Percentiles rank a stretch among this genome's conserved stretches.
These are phyloP conservation scores for Epirrhoe tristata DNA, from an alignment of 2,888 invertebrate genomes.

Conservation along the genomic window DNA sequence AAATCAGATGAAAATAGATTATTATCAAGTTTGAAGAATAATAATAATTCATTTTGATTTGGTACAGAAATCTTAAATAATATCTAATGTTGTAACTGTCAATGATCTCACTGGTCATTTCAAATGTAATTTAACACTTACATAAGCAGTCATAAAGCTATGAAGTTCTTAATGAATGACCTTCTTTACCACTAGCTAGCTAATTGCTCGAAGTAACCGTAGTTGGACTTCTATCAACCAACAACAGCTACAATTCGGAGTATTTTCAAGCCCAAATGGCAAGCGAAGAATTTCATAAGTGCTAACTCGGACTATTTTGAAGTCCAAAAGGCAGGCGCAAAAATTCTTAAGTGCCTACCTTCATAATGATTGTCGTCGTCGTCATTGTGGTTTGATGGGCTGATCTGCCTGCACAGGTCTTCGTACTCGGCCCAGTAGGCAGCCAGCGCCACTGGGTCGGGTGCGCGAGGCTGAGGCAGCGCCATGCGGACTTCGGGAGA, in stretches of 20 bases:
- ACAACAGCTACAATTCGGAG: neutral
- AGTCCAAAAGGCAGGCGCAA: neutral
- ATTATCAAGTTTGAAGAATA: neutral
- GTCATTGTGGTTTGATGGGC: conserved; percentile 82
- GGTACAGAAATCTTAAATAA: neutral
- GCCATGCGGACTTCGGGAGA: conserved; percentile 79
- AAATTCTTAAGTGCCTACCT: conserved; percentile 61
- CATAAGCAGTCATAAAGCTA: conserved; percentile 47
- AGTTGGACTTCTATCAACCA: neutral
- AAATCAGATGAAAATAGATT: conserved; percentile 9
- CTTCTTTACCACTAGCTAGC: conserved; percentile 47
- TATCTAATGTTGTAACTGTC: conserved; percentile 4
- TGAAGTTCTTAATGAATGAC: conserved; percentile 42
- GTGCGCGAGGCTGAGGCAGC: conserved; percentile 68
- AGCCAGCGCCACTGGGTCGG: conserved; percentile 83
- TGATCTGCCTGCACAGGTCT: conserved; percentile 86
- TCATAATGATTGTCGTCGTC: conserved; percentile 86
- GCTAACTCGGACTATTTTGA: neutral
- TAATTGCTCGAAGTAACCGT: conserved; percentile 8
- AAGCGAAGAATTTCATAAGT: neutral
- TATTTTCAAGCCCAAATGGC: conserved; percentile 2
- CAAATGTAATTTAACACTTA: conserved; percentile 11
- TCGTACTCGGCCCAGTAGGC: conserved; percentile 89
- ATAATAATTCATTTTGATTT: neutral
- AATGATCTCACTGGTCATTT: conserved; percentile 33